Evolutionary conservation across 2,888 invertebrate species (phyloP).

Genomic region (Byasa hedistus): DNA sequence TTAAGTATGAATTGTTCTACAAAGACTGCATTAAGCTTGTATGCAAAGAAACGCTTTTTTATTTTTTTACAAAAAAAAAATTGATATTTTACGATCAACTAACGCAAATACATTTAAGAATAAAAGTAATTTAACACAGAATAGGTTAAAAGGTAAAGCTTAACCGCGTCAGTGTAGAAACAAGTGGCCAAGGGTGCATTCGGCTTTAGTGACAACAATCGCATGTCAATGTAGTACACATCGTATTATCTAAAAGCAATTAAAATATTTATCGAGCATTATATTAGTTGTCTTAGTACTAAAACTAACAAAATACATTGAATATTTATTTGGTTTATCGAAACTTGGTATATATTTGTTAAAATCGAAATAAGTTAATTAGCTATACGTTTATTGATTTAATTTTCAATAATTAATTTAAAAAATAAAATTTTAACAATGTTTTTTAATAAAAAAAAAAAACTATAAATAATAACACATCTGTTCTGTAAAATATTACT

Average conservation of each 20-base stretch:
- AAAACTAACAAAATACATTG: constrained; percentile 22
- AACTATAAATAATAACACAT: not conserved
- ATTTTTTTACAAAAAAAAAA: too few relatives aligned
- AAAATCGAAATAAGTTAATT: constrained; percentile 1
- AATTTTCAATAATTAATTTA: not conserved
- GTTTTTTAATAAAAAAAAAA: not conserved
- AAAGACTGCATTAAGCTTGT: constrained; percentile 2
- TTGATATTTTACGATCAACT: too few relatives aligned
- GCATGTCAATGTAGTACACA: not conserved
- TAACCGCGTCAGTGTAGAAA: too few relatives aligned
- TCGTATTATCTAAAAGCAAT: constrained; percentile 3
- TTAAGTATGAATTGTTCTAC: constrained; percentile 32
- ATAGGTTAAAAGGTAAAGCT: too few relatives aligned
- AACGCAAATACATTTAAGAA: not conserved
- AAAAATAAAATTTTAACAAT: not conserved
- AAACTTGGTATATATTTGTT: constrained; percentile 2
- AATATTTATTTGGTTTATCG: constrained; percentile 36
- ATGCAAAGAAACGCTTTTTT: not conserved
- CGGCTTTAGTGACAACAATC: not conserved
- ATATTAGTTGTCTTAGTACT: not conserved
- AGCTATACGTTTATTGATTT: not conserved
- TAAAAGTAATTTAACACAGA: too few relatives aligned
- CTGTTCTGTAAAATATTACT: not conserved
- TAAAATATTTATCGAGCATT: constrained; percentile 15
- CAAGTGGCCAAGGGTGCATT: not conserved